Evolutionary conservation across 2,888 invertebrate genomes (phyloP), one percentile per base, ranked within the genome.

Genomic region (Nymphalis c-album): DNA sequence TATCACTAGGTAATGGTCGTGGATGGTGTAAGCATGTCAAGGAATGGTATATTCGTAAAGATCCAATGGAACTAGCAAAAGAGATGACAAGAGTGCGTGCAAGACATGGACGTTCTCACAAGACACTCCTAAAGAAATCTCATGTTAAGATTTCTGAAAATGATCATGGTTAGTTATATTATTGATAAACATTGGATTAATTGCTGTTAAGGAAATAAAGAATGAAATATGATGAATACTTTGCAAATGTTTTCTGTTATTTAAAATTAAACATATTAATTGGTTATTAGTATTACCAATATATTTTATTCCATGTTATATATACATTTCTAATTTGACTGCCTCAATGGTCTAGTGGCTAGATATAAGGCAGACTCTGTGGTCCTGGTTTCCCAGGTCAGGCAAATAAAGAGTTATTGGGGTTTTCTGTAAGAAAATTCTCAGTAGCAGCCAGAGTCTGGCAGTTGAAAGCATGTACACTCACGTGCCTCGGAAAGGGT

Each of bases 21-120:
- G 94, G 95, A 3, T 94, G 95, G 90, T 93, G 94, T 73, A 94
- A 92, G 73, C 92, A 93, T 65, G 90, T 96, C 22, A 86, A 86
- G 63, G 86, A 91, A 7, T 96, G 96, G 95, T 96, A 96, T 79
- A 80, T 85, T 22, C 87, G 84, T 3, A 94, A 94, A 80, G 90
- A 93, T 17, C 93, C 95, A 0, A 81, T 93, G 80, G 93, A 94
- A 62, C 86, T 96, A 53, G 95, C 94, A 0, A 91, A 93, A 75
- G 94, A 94, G 73, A 91, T 96, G 22, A 94, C 94, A 6, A 93
- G 93, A 78, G 93, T 93, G 64, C 93, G 93, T 62, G 93, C 94
- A 10, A 93, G 94, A 72, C 93, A 95, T 76, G 95, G 95, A 6
- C 95, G 96, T 91, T 93, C 94, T 0, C 96, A 97, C 80, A 95